These are phyloP conservation scores for Vidua chalybeata DNA, from an alignment of 2,113 vertebrate species.

Conservation along the genomic window DNA sequence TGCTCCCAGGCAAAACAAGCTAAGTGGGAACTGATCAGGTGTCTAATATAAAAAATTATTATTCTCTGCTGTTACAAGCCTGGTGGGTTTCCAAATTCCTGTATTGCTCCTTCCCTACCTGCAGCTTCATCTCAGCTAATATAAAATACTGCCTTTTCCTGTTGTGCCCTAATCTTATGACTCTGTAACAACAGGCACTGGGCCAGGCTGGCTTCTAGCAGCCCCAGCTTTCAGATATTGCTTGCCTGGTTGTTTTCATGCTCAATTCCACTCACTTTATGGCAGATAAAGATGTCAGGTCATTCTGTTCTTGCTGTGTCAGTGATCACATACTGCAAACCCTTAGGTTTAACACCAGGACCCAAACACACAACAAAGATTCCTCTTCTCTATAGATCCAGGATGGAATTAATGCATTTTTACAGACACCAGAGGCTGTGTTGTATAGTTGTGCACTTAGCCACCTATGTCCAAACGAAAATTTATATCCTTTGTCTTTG, in stretches of 20 bases:
- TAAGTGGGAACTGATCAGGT: neutral
- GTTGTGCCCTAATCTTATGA: neutral
- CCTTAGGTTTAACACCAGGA: neutral
- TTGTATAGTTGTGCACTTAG: neutral
- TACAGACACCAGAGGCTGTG: neutral
- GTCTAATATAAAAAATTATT: neutral
- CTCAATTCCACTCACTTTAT: neutral
- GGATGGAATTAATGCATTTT: neutral
- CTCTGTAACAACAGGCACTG: neutral
- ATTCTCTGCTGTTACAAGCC: neutral
- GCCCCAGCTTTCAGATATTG: neutral
- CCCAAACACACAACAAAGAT: rapidly evolving
- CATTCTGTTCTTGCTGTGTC: neutral
- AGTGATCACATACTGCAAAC: neutral
- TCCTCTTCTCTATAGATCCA: neutral
- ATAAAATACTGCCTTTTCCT: neutral
- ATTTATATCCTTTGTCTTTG: neutral
- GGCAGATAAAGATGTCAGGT: neutral
- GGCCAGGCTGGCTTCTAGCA: neutral
- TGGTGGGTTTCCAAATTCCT: neutral
- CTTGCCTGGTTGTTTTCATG: neutral
- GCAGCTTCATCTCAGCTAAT: neutral
- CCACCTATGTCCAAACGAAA: neutral
- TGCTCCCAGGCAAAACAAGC: neutral
- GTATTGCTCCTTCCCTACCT: neutral